Percentiles rank a stretch among this genome's conserved stretches.
These are phyloP conservation scores for Harpegnathos saltator DNA, from an alignment of 1,140 invertebrate species.

Conservation along the genomic window DNA sequence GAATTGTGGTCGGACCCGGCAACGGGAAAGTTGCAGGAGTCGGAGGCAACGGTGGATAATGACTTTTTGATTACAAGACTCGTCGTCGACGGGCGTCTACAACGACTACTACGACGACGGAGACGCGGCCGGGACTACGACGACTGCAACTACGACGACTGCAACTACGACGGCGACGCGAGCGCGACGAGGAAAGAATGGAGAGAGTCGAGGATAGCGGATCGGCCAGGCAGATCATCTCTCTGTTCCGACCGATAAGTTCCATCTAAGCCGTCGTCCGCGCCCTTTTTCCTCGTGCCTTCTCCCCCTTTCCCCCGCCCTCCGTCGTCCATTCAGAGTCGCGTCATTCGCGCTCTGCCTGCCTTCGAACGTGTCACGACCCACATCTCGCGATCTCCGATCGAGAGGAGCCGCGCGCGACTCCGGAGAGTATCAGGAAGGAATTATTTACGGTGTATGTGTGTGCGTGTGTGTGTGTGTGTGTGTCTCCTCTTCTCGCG, in stretches of 20 bases:
- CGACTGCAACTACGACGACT: constrained; percentile 14
- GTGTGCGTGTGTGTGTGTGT: no score
- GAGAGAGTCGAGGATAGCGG: constrained; percentile 34
- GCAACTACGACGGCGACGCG: constrained; percentile 18
- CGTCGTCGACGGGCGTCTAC: constrained; percentile 58
- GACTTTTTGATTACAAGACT: constrained; percentile 80
- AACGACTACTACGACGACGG: constrained; percentile 26
- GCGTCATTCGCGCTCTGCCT: constrained; percentile 39
- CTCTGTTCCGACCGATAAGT: constrained; percentile 51
- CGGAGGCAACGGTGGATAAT: constrained; percentile 74
- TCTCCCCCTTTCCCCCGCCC: no score
- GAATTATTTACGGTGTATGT: constrained; percentile 36
- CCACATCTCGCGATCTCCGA: constrained; percentile 38
- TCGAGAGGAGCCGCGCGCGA: neutral
- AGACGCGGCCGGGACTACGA: constrained; percentile 3
- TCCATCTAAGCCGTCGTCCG: constrained; percentile 44
- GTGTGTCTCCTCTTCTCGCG: no score
- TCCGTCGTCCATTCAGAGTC: constrained; percentile 62
- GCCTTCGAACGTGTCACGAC: constrained; percentile 32
- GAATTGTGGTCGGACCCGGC: constrained; percentile 64
- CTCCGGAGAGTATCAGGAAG: constrained; percentile 34
- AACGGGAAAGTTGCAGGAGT: constrained; percentile 63
- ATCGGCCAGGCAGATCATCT: constrained; percentile 58
- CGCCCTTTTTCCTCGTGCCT: constrained; percentile 22
- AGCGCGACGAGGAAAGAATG: constrained; percentile 46